Conservation (phyloP, 2,113 vertebrate species). For the Megaceryle torquata region DNA sequence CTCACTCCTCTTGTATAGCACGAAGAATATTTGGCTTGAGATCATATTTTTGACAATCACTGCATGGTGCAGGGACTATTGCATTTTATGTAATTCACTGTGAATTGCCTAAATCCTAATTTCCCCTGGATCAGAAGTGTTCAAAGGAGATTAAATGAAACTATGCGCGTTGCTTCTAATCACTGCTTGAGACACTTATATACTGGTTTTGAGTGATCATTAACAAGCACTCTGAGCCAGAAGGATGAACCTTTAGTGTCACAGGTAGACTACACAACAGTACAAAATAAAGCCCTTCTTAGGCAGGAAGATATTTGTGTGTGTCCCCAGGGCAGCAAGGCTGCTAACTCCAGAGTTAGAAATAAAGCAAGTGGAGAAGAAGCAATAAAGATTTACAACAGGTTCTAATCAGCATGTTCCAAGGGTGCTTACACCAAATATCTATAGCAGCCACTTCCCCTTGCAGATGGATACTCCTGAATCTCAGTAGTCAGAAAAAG, state of each 20-base stretch:
- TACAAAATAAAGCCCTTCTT: not conserved
- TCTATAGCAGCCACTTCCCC: not conserved
- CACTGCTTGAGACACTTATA: not conserved
- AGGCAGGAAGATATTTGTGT: not conserved
- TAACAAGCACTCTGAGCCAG: not conserved
- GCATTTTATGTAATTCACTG: not conserved
- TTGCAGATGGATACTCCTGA: not conserved
- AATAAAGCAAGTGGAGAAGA: not conserved
- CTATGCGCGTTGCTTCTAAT: not conserved
- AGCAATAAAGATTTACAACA: not conserved
- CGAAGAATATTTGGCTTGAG: not conserved
- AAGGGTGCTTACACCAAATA: not conserved
- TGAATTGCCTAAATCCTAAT: not conserved
- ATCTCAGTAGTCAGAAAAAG: not conserved
- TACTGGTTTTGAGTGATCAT: not conserved
- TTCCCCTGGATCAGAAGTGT: not conserved
- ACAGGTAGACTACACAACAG: not conserved
- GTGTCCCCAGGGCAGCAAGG: not conserved
- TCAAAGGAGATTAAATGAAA: not conserved
- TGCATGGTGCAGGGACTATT: fast-evolving
- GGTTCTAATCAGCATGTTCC: not conserved
- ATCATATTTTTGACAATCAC: not conserved
- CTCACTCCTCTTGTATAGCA: not conserved
- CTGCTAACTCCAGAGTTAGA: not conserved
- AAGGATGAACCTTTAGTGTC: not conserved